These are phyloP conservation scores for Notothenia coriiceps DNA, from an alignment of 2,113 vertebrate species.

Conservation along the genomic window DNA sequence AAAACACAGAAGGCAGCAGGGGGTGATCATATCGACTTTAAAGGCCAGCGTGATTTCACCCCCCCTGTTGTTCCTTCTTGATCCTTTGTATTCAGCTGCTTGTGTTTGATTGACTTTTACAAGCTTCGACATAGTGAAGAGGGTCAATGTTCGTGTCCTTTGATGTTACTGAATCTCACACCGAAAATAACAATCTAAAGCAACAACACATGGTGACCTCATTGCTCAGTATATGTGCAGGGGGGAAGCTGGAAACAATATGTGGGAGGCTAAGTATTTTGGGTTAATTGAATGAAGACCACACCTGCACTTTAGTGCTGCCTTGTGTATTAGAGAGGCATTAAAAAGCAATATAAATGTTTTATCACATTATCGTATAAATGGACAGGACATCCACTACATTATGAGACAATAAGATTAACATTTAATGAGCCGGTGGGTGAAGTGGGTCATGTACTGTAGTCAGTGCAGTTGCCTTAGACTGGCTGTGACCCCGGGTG, in stretches of 20 bases:
- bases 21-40: slow-evolving; percentile 46
- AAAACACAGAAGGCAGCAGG: slow-evolving; percentile 51
- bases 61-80: slow-evolving; percentile 38
- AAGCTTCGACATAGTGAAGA: slow-evolving; percentile 4
- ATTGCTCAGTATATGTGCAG: background rate
- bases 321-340: slow-evolving; percentile 32
- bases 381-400: slow-evolving; percentile 51
- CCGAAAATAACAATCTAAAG: slow-evolving; percentile 15
- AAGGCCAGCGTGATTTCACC: slow-evolving; percentile 38
- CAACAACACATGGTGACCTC: slow-evolving; percentile 25
- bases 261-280: slow-evolving; percentile 28
- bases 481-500: slow-evolving; percentile 28
- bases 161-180: slow-evolving; percentile 33
- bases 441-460: slow-evolving; percentile 58
- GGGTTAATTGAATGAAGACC: slow-evolving; percentile 37
- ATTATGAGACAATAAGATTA: slow-evolving; percentile 58
- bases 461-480: slow-evolving; percentile 31
- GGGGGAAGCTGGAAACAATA: background rate
- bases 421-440: slow-evolving; percentile 54
- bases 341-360: slow-evolving; percentile 63
- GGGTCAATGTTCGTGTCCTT: slow-evolving; percentile 38
- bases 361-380: slow-evolving; percentile 64
- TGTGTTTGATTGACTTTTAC: slow-evolving; percentile 46
- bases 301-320: slow-evolving; percentile 42
- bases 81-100: slow-evolving; percentile 44